These are phyloP conservation scores for Palythoa grandiflora DNA, from an alignment of 92 coral and sea anemone species.

Conservation along the genomic window DNA sequence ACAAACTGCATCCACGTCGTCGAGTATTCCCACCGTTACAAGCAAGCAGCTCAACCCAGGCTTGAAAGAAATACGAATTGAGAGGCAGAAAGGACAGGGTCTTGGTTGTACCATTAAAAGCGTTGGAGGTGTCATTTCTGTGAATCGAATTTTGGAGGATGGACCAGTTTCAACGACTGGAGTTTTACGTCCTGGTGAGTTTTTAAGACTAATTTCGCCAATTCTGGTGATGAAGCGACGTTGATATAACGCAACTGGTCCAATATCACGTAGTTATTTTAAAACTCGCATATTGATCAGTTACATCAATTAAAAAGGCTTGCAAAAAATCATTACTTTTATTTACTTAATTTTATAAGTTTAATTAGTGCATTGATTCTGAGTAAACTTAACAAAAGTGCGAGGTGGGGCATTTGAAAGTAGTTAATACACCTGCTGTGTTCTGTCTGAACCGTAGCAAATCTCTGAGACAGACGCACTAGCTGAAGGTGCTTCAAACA, in stretches of 20 bases:
- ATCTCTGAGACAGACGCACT: too few relatives aligned
- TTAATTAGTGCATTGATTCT: too few relatives aligned
- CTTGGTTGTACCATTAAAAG: conserved; percentile 94
- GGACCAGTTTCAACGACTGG: conserved; percentile 96
- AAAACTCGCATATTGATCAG: too few relatives aligned
- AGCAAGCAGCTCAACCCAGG: conserved; percentile 92
- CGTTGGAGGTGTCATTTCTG: conserved; percentile 93
- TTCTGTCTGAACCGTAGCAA: too few relatives aligned
- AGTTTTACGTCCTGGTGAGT: conserved; percentile 88
- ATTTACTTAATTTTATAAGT: too few relatives aligned
- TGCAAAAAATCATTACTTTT: too few relatives aligned
- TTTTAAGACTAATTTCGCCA: background rate
- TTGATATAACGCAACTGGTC: background rate
- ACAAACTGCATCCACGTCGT: conserved; percentile 58
- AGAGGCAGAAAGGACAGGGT: conserved; percentile 87
- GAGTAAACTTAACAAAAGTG: too few relatives aligned
- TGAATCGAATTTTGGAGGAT: conserved; percentile 94
- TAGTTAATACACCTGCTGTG: too few relatives aligned
- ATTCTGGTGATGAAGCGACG: too few relatives aligned
- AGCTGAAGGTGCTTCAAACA: too few relatives aligned
- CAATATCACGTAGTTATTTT: background rate
- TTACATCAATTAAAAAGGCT: too few relatives aligned
- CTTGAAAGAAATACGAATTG: conserved; percentile 84
- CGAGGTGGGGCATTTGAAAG: too few relatives aligned
- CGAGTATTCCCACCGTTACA: conserved; percentile 73